These are phyloP conservation scores for Lepus townsendii DNA, from an alignment of 2,797 vertebrate species.

Conservation along the genomic window DNA sequence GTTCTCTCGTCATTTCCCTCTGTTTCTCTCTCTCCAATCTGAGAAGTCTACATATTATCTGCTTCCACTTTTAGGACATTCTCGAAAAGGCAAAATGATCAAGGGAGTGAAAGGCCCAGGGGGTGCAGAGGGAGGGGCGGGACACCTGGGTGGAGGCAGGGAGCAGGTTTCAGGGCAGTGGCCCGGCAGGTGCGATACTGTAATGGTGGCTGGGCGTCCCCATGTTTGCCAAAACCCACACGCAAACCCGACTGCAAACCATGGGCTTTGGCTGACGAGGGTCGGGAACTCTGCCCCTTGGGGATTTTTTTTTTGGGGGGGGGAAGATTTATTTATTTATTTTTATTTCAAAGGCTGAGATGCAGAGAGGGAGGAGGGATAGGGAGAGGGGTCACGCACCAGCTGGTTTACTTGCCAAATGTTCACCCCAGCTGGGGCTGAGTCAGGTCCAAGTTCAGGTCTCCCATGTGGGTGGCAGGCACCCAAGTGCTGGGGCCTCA, in stretches of 20 bases:
- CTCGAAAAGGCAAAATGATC: neutral
- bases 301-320: no score
- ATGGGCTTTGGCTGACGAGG: neutral
- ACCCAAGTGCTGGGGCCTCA: no score
- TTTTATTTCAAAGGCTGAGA: no score
- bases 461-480: no score
- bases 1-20: no score
- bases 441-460: neutral
- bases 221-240: neutral
- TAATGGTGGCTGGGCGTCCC: no score
- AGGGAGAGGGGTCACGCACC: no score
- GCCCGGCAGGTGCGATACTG: neutral
- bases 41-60: neutral
- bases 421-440: rapidly evolving
- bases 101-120: neutral
- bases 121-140: neutral
- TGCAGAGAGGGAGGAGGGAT: no score
- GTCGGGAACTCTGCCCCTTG: no score
- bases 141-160: neutral
- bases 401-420: neutral
- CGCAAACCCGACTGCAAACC: neutral
- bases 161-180: neutral
- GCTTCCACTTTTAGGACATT: neutral
- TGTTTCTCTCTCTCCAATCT: neutral
- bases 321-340: no score